Conservation (phyloP, 2,797 vertebrate species). For the Melanotaenia pygmaea region DNA sequence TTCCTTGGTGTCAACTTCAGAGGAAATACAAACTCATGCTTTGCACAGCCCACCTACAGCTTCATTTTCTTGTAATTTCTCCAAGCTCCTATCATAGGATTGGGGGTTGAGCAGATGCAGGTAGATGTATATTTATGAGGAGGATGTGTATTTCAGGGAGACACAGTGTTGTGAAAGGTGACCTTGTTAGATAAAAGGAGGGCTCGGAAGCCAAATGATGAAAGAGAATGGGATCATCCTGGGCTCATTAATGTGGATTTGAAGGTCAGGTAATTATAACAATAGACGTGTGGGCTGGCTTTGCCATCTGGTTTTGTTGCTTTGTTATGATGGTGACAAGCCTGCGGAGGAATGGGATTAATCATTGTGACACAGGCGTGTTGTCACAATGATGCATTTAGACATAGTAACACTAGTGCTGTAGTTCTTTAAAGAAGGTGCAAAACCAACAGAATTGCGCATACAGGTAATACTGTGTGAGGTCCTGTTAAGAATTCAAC, state of each 20-base stretch:
- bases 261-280: slow-evolving; percentile 84
- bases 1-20: slow-evolving; percentile 57
- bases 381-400: slow-evolving; percentile 77
- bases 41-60: slow-evolving; percentile 63
- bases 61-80: slow-evolving; percentile 75
- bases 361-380: slow-evolving; percentile 74
- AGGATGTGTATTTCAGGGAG: slow-evolving; percentile 74
- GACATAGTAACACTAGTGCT: slow-evolving; percentile 65
- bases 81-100: slow-evolving; percentile 41
- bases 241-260: slow-evolving; percentile 83
- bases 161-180: slow-evolving; percentile 77
- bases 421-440: slow-evolving; percentile 40
- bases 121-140: slow-evolving; percentile 82
- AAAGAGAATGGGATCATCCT: slow-evolving; percentile 81
- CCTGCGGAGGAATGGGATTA: slow-evolving; percentile 73
- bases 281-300: slow-evolving; percentile 74
- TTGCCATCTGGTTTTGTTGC: slow-evolving; percentile 82
- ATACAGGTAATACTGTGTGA: slow-evolving; percentile 27
- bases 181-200: slow-evolving; percentile 84
- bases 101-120: slow-evolving; percentile 73
- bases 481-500: slow-evolving; percentile 20
- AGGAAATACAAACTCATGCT: slow-evolving; percentile 54
- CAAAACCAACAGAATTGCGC: slow-evolving; percentile 53
- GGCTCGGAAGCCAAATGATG: slow-evolving; percentile 79
- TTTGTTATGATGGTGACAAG: slow-evolving; percentile 79